Base-by-base conservation (phyloP, 2,797 vertebrate species). In the Nannoperca australis region DNA sequence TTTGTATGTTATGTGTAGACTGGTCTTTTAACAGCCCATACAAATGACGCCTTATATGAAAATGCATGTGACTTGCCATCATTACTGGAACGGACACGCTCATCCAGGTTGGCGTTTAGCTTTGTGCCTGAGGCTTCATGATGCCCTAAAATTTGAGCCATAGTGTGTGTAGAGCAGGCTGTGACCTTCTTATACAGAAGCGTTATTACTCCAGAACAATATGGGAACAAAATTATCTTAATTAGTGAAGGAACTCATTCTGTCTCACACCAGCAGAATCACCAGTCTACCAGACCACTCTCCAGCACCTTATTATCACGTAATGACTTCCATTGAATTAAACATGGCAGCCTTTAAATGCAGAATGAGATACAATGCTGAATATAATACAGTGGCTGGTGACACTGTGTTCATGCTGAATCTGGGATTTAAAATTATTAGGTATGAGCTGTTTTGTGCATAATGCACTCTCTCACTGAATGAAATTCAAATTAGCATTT, bases 301-400 rank as follows among this genome's bases (percentile, higher is more conserved):
- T 58, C 70, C 65, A 54, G 71, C 60, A 78, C 70, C 81, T 85
- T 88, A 92, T 92, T 93, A 89, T 88, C 87, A 82, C 36, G 66
- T 91, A 91, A 94, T 91, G 90, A 90, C 87, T 88, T 90, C 78
- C 74, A 85, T 80, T 89, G 86, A 93, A 92, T 93, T 88, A 89
- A 91, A 87, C 83, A 86, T 88, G 82, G 73, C 89, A 82, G 73
- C 47, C 61, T 83, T 87, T 79, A 70, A 88, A 87, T 85, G 62
- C 58, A 69, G 55, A 67, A 36, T 65, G 76, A 66, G 74, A 85
- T 58, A 85, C 69, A 60, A 73, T 51, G 69, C 38, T 44, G 71
- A 63, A 47, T 73, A 71, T 79, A 85, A 85, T 75, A 62, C 66
- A 88, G 65, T 72, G 71, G 62, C 58, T 73, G 50, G 76, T 66